Percentiles rank a stretch among this genome's conserved stretches.
These are phyloP conservation scores for Galeruca laticollis DNA, from an alignment of 2,888 invertebrate species.

Conservation along the genomic window DNA sequence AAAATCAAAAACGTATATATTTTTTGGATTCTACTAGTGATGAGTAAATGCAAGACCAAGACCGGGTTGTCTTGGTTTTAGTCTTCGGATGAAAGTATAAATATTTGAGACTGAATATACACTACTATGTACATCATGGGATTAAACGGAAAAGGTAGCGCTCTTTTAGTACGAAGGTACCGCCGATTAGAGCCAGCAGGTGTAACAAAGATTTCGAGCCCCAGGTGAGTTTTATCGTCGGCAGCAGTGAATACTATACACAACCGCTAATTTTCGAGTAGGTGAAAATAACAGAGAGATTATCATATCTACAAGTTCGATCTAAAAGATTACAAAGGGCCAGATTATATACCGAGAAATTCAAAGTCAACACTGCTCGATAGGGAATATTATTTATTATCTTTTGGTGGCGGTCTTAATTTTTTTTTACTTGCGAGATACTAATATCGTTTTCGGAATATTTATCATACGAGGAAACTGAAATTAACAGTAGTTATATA, in stretches of 20 bases:
- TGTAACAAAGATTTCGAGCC: slow-evolving; percentile 54
- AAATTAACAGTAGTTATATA: background rate
- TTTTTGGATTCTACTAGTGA: too few relatives aligned
- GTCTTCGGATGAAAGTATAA: too few relatives aligned
- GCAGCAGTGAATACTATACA: background rate
- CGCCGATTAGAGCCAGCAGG: slow-evolving; percentile 52
- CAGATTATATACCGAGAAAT: slow-evolving; percentile 59
- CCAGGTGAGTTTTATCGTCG: slow-evolving; percentile 59
- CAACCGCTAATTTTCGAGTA: slow-evolving; percentile 65
- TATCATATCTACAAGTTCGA: slow-evolving; percentile 60
- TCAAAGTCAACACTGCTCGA: slow-evolving; percentile 61
- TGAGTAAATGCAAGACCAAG: too few relatives aligned
- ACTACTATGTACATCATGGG: too few relatives aligned
- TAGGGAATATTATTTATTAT: slow-evolving; percentile 55
- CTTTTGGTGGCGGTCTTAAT: slow-evolving; percentile 36
- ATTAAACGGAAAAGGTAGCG: background rate
- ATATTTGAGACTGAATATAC: too few relatives aligned
- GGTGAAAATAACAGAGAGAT: slow-evolving; percentile 66
- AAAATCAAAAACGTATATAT: too few relatives aligned
- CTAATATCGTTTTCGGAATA: slow-evolving; percentile 6
- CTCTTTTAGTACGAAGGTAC: background rate
- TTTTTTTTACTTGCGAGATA: slow-evolving; percentile 30
- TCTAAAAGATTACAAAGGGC: slow-evolving; percentile 47
- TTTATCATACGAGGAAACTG: background rate
- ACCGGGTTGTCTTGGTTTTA: too few relatives aligned